Conservation (phyloP, 2,797 vertebrate species). For the Rallus crepitans region DNA sequence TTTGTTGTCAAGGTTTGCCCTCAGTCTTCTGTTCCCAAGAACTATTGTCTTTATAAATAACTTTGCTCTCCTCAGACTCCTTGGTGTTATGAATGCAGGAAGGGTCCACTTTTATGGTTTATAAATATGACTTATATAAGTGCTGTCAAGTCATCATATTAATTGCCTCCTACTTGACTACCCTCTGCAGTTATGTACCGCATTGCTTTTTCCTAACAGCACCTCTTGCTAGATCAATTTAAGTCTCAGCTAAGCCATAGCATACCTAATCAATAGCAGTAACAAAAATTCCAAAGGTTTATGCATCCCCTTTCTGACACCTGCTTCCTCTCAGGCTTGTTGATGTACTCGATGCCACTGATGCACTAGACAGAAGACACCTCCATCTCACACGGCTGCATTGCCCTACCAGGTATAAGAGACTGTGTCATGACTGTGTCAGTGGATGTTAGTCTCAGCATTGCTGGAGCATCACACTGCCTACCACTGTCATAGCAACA, state of each 20-base stretch:
- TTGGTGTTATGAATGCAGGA: neutral
- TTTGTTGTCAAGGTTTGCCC: neutral
- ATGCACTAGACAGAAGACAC: neutral
- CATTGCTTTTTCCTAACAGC: neutral
- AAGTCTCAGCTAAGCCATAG: neutral
- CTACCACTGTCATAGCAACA: too few species aligned
- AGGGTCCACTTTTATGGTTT: neutral
- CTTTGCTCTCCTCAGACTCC: neutral
- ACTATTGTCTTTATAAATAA: neutral
- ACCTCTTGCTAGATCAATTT: neutral
- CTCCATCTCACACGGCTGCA: neutral
- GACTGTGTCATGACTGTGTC: too few species aligned
- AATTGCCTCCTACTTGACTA: neutral
- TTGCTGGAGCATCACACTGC: too few species aligned
- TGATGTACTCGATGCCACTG: neutral
- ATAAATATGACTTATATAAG: neutral
- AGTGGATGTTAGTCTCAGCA: too few species aligned
- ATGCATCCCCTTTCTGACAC: neutral
- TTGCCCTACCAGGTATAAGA: too few species aligned
- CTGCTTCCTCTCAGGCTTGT: neutral
- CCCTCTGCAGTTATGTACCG: neutral
- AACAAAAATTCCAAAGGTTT: neutral
- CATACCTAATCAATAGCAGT: neutral
- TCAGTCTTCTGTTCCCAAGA: neutral
- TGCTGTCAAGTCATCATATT: neutral